These are phyloP conservation scores for Vespertilio murinus DNA, from an alignment of 2,797 vertebrate species.

Conservation along the genomic window DNA sequence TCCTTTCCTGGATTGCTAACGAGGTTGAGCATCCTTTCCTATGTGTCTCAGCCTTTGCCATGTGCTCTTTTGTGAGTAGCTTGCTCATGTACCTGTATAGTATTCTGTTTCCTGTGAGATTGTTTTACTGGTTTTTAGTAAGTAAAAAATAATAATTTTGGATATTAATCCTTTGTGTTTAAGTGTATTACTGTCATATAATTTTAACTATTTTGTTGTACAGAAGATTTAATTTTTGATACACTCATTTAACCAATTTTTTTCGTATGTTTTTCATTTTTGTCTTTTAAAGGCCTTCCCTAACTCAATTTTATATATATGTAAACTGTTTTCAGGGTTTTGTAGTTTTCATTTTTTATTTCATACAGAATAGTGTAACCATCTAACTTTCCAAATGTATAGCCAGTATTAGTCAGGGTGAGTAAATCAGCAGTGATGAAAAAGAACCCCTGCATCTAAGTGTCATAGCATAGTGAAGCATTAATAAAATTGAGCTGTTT, in stretches of 20 bases:
- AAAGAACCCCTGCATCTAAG: neutral
- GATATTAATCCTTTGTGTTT: neutral
- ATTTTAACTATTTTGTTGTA: neutral
- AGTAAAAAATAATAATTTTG: constrained; percentile 3
- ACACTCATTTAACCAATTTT: neutral
- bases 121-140: neutral
- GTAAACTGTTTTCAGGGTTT: neutral
- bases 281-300: neutral
- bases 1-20: neutral
- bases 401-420: neutral
- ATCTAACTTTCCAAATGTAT: neutral
- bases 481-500: neutral
- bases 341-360: neutral
- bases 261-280: neutral
- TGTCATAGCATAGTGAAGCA: too few relatives aligned
- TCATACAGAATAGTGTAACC: neutral
- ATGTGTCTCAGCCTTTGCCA: neutral
- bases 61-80: neutral
- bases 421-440: neutral
- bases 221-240: neutral
- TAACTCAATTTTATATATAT: neutral
- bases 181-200: neutral
- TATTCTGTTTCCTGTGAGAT: neutral
- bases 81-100: neutral
- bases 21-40: neutral